Base-by-base conservation (phyloP, 64 coral and sea anemone genomes). In the Pocillopora damicornis region DNA sequence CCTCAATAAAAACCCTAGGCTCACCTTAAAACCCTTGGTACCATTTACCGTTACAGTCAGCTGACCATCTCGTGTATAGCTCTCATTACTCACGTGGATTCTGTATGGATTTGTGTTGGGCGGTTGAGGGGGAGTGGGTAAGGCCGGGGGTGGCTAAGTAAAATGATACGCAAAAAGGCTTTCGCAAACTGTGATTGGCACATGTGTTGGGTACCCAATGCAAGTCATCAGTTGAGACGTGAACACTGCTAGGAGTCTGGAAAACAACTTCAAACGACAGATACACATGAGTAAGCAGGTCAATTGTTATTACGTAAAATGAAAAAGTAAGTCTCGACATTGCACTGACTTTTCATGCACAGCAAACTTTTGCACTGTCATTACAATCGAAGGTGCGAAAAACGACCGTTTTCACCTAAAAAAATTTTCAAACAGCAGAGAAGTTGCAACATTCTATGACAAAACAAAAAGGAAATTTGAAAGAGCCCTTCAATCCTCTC, bases 181-280 rank as follows among this genome's bases (percentile, higher is more conserved):
- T 79, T 87, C 51, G 57, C 94, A 95, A 26, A 79, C 78, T 23
- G 94, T 95, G 23, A 74, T 95, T 38, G 94, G 94, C 15, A 81
- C 75, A 60, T 95, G 81, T 37, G 76, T 56, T 15, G 94, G 74
- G 26, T 89, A 95, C 7, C 79, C 75, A 34, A 30, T 14, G 35
- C 78, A 80, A 63, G 59, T 35, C 58, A 80, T 6, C 56, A 62
- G 25, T 18, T 80, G 78, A 61, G 78, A 61, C 78, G 78, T 80
- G 22, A 80, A 5, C 78, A 62, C 78, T 7, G 78, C 23, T 30
- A 80, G 78, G 7, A 80, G 23, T 22, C 78, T 15, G 22, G 62
- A 5, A 14, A 80, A 80, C n/a, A 80, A 35, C 78, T 80, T 58
- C 11, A 51, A 76, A 45, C 12, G 75, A 51, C 36, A 76, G 37